Base-by-base conservation (phyloP, 23 tunicate genomes). In the Corella eumyota region DNA sequence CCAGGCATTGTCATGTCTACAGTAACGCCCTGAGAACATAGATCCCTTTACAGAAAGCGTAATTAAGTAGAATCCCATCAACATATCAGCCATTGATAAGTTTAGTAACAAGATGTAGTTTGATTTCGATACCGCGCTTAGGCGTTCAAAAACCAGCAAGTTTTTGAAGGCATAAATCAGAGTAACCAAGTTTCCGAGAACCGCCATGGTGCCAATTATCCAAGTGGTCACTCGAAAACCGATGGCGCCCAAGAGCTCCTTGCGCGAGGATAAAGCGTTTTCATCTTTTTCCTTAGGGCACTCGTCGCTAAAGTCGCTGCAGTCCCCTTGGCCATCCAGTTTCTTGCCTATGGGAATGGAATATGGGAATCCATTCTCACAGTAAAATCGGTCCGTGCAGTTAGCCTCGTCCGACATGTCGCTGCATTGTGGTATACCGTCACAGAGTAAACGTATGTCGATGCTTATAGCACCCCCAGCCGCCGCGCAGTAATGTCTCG, bases 51-150 rank as follows among this genome's bases (percentile, higher is more conserved):
- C 45, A 19, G 78, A 68, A 15, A 79, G 47, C 3, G 38, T 29
- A 21, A 79, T 32, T n/a, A 76, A 67, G 40, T 76, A 76, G 40
- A 76, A 6, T 1, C 65, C 83, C 74, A 76, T 76, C 2, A 76
- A 23, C 9, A 50, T 67, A 67, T 76, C 83, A 26, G 83, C 74
- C 2, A 58, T 25, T 17, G 83, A 60, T 4, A 76, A 46, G 58
- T 76, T 76, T 26, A 76, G 32, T 11, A 76, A 24, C 19, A 76
- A 55, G n/a, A 76, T 24, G 30, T 76, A 58, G 40, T 67, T 76
- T 25, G 34, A 26, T 25, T 48, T 47, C 7, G 70, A 45, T 7
- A 65, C 35, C 5, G 60, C 34, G 23, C 48, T 65, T 5, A 65
- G 5, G 4, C 28, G 9, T 48, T 47, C 26, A 23, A n/a, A 15